Base-by-base conservation (phyloP, 2,888 invertebrate genomes). In the Tenthredo livida region DNA sequence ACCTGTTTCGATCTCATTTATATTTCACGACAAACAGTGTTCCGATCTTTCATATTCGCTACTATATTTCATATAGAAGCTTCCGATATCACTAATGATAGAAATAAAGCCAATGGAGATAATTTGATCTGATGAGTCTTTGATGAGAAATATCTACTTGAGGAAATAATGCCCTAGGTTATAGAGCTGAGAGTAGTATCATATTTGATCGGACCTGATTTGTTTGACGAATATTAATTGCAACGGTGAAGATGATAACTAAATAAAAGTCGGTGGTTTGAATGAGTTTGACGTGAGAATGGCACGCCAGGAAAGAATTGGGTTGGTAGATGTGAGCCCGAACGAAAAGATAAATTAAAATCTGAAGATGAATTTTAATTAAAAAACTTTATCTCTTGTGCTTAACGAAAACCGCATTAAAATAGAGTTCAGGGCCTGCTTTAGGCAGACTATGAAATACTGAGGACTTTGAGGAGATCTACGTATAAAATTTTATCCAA, bases 341-440 rank as follows among this genome's bases (percentile, higher is more conserved):
- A 80, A 61, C 87, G 89, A 88, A 89, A 90, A 91, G 91, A 91
- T 91, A 91, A 92, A 92, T 92, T 91, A 90, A 89, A 92, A 92
- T 90, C 90, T 89, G 89, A 90, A 89, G 90, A 89, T 88, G 85
- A 88, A 89, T 90, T 91, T 92, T 92, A 92, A 92, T 92, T 92
- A 91, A 92, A 92, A 91, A 91, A 91, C 90, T 92, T 85, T 87
- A 89, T 88, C 85, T 87, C 85, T 84, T 67, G 47, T 21, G 37
- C 78, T 61, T 80, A 58, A 40, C 61, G 58, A 37, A 75, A 84
- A 73, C 75, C 54, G 84, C 70, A 73, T 84, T 84, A 75, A 84
- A 37, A 84, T 43, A 61, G 84, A 75, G 43, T 73, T 43, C 40
- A 58, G 17, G 21, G 61, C 3, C 58, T 80, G 61, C 80, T 21